phyloP scores from a whole-genome alignment of 2,113 vertebrate species.

The Charadrius vociferus region DNA sequence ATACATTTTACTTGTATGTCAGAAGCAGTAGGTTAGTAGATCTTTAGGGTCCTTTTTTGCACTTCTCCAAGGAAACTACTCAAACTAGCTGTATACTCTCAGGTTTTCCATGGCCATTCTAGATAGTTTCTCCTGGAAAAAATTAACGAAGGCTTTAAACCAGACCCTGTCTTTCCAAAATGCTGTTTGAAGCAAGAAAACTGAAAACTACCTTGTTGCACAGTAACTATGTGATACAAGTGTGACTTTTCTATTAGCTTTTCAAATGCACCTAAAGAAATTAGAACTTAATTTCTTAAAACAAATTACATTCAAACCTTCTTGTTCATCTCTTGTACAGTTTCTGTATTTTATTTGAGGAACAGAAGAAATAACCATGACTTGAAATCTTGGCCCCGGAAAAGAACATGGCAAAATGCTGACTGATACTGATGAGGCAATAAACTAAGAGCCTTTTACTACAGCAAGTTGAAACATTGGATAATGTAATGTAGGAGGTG shows the following conservation, averaged over 20 bases:
- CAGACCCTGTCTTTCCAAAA: neutral
- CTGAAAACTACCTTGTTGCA: neutral
- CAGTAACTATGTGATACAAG: neutral
- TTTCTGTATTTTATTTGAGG: neutral
- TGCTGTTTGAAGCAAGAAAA: neutral
- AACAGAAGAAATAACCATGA: neutral
- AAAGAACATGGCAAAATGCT: neutral
- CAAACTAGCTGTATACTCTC: neutral
- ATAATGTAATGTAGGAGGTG: neutral
- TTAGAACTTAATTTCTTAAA: neutral
- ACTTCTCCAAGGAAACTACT: neutral
- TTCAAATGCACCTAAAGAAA: neutral
- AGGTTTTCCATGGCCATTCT: neutral
- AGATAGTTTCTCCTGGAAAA: neutral
- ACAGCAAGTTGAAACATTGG: neutral
- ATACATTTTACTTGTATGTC: neutral
- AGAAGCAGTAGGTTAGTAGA: neutral
- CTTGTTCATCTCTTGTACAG: neutral
- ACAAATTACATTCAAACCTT: neutral
- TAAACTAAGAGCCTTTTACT: neutral
- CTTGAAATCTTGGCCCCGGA: neutral
- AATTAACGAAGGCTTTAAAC: neutral
- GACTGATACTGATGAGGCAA: neutral
- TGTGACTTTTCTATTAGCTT: neutral
- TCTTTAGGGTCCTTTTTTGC: neutral